Base-by-base conservation (phyloP, 2,113 vertebrate genomes). In the Platycercus adscitus region DNA sequence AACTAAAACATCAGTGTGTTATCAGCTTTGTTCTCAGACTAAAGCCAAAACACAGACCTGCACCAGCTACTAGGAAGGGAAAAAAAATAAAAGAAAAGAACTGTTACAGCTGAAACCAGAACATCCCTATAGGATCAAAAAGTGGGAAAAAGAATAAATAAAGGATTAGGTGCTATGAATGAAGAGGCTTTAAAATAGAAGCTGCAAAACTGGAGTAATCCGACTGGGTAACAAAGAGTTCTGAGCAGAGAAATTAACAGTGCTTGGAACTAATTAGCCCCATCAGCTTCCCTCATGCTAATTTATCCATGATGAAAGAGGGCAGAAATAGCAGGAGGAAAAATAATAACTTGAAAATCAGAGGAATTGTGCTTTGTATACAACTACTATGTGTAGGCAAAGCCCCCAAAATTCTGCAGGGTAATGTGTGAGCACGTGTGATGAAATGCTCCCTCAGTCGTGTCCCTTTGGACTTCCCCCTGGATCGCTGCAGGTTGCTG, bases 241-340 rank as follows among this genome's bases (percentile, higher is more conserved):
- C 65, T 28, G 89, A 89, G 81, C 52, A 89, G 37, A 76, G 65
- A 92, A 88, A 91, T 95, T 92, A 94, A 65, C 73, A 61, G 29
- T 58, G 6, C 60, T 95, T 87, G 82, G 86, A 94, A 87, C 64
- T 95, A 93, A 96, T 88, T 95, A 93, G 60, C 29, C 53, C 29
- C 65, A 89, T 92, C 76, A 69, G 23, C 68, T 94, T 85, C 68
- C 69, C 88, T 96, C 69, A 50, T 68, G 68, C 52, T 89, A 80
- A 94, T 94, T 91, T 80, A 65, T 73, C 69, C 52, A 10, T 52
- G 17, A 89, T 86, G 63, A 84, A 77, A 75, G 61, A 69, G 26
- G 4, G n/a, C 17, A 47, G 50, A 83, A 95, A 93, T 50, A 92
- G 46, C 58, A 80, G 63, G 58, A 65, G 35, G 23, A 4, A 44